Evolutionary conservation across 2,113 vertebrate genomes (phyloP).

Genomic region (Etheostoma cragini): DNA sequence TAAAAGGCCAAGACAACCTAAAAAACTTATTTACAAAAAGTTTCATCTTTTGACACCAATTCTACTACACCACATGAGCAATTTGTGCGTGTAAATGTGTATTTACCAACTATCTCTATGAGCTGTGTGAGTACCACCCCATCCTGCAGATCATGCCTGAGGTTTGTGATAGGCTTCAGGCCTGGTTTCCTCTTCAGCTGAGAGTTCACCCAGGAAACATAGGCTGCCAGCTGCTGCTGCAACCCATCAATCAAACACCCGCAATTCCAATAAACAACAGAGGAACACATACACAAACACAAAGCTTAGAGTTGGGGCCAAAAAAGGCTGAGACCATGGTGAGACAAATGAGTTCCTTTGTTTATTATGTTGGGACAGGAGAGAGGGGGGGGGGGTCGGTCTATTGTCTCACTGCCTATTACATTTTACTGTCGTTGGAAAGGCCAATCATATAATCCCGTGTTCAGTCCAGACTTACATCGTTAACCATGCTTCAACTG

Average conservation of each 20-base stretch:
- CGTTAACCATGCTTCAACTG: background rate
- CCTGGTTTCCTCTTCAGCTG: constrained; percentile 93
- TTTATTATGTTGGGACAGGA: constrained; percentile 47
- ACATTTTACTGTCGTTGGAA: background rate
- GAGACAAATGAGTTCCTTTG: constrained; percentile 63
- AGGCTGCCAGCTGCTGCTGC: constrained; percentile 95
- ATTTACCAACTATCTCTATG: constrained; percentile 96
- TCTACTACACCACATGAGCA: background rate
- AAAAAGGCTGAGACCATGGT: constrained; percentile 20
- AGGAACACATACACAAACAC: constrained; percentile 21
- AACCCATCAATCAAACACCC: constrained; percentile 39
- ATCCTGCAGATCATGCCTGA: constrained; percentile 92
- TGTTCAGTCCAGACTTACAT: background rate
- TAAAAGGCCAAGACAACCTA: too few species aligned
- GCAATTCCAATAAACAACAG: constrained; percentile 39
- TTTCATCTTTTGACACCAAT: background rate
- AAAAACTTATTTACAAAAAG: background rate
- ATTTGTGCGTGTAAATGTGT: background rate
- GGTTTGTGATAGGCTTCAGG: constrained; percentile 87
- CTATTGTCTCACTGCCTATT: constrained; percentile 29
- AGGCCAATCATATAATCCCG: background rate
- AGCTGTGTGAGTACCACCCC: constrained; percentile 92
- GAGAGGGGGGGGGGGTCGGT: constrained; percentile 1
- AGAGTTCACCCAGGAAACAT: constrained; percentile 97
- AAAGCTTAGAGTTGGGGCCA: constrained; percentile 38